These are phyloP conservation scores for Pyxicephalus adspersus DNA, from an alignment of 2,113 vertebrate genomes.

Conservation along the genomic window DNA sequence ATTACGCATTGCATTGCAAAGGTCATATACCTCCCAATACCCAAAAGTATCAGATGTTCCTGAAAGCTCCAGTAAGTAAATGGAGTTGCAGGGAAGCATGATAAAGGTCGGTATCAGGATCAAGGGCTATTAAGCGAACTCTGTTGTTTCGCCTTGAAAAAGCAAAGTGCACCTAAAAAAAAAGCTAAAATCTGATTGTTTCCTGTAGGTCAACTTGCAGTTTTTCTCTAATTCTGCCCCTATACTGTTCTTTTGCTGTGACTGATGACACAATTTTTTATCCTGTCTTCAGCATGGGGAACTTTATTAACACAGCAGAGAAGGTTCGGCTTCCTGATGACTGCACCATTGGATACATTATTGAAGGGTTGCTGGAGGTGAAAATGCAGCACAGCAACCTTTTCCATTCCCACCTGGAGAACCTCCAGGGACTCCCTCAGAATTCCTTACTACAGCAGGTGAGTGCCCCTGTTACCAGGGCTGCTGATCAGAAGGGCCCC, in stretches of 20 bases:
- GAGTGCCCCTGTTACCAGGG: conserved; percentile 4
- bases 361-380: conserved; percentile 90
- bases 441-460: conserved; percentile 84
- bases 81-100: too few species aligned
- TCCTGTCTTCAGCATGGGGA: conserved; percentile 80
- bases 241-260: not conserved
- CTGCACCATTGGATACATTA: conserved; percentile 96
- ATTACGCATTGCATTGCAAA: too few species aligned
- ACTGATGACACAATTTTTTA: not conserved
- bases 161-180: too few species aligned
- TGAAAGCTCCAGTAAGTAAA: too few species aligned
- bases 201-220: too few species aligned
- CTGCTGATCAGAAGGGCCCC: not conserved
- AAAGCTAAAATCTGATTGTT: too few species aligned
- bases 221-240: not conserved
- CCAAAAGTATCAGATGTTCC: too few species aligned
- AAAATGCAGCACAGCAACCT: conserved; percentile 80
- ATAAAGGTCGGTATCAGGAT: too few species aligned
- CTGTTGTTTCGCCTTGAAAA: too few species aligned
- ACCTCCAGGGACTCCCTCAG: conserved; percentile 81
- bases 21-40: too few species aligned
- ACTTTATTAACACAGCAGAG: conserved; percentile 96
- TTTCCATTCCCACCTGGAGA: conserved; percentile 96
- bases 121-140: too few species aligned
- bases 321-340: conserved; percentile 93